These are phyloP conservation scores for Ageneiosus marmoratus DNA, from an alignment of 2,113 vertebrate species.

Conservation along the genomic window DNA sequence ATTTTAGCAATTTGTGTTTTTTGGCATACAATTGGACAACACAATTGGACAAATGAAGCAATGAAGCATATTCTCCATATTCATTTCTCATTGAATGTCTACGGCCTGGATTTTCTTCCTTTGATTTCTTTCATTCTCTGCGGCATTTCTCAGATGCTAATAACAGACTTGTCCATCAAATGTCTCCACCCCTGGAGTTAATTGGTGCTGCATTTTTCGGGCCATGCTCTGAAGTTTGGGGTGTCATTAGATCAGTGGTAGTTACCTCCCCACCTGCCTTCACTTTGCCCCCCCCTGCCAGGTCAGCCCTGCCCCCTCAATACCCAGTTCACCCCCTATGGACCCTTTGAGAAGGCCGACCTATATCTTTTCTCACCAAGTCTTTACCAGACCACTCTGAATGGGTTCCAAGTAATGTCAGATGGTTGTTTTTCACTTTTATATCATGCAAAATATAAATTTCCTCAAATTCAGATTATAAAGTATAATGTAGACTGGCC, in stretches of 20 bases:
- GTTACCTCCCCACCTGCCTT: conserved; percentile 70
- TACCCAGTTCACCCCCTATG: conserved; percentile 50
- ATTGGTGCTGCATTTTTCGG: conserved; percentile 66
- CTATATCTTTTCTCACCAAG: conserved; percentile 61
- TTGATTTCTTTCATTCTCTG: conserved; percentile 69
- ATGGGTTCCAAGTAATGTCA: not conserved
- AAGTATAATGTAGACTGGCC: not conserved
- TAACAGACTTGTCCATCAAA: conserved; percentile 80
- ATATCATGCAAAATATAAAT: not conserved
- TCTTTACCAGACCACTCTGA: conserved; percentile 24
- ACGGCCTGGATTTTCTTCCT: conserved; percentile 69
- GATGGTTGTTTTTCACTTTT: not conserved
- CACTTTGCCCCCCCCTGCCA: conserved; percentile 46
- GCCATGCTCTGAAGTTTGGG: conserved; percentile 63
- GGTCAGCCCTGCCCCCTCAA: conserved; percentile 55
- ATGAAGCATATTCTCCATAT: conserved; percentile 68
- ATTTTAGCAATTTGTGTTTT: conserved; percentile 47
- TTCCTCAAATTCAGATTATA: not conserved
- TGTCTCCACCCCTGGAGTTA: conserved; percentile 73
- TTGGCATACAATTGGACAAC: conserved; percentile 51
- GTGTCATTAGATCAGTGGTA: conserved; percentile 77
- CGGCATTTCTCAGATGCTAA: conserved; percentile 67
- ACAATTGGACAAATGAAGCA: conserved; percentile 74
- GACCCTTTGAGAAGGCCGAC: conserved; percentile 60
- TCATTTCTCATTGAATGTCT: conserved; percentile 67